These are phyloP conservation scores for Teleogryllus occipitalis DNA, from an alignment of 1,140 invertebrate genomes.

Conservation along the genomic window DNA sequence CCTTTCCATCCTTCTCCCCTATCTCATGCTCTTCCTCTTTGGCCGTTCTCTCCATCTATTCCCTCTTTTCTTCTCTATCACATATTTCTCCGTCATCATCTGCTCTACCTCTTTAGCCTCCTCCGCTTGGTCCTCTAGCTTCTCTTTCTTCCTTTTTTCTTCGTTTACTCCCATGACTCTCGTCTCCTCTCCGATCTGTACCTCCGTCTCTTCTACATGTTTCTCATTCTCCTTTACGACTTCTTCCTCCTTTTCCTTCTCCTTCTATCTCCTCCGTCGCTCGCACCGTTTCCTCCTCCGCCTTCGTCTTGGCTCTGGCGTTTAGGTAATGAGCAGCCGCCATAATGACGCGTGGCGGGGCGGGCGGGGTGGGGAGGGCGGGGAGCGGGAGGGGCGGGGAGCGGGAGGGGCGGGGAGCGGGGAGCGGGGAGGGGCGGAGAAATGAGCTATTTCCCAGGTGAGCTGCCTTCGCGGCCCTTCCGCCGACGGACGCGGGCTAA, in stretches of 20 bases:
- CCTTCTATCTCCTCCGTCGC: too few species aligned
- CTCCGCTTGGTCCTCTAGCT: not conserved
- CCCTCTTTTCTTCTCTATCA: not conserved
- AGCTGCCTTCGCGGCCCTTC: not conserved
- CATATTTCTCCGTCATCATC: not conserved
- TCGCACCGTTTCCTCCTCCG: too few species aligned
- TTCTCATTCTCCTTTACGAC: not conserved
- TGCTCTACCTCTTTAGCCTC: not conserved
- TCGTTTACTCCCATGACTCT: not conserved
- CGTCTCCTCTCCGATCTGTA: not conserved
- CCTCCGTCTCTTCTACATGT: not conserved
- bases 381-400: too few species aligned
- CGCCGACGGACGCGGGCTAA: not conserved
- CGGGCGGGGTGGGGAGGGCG: too few species aligned
- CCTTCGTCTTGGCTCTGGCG: not conserved
- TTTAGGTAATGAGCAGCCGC: not conserved
- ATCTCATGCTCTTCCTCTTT: not conserved
- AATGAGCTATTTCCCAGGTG: conserved; percentile 3
- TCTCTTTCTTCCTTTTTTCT: not conserved
- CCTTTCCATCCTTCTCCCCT: not conserved
- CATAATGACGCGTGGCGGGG: not conserved
- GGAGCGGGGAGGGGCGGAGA: too few species aligned
- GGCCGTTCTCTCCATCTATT: not conserved
- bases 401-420: too few species aligned
- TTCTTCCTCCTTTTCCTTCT: not conserved